Evolutionary conservation across 2,797 vertebrate genomes (phyloP).

Genomic region (Halcyon leucocephala): DNA sequence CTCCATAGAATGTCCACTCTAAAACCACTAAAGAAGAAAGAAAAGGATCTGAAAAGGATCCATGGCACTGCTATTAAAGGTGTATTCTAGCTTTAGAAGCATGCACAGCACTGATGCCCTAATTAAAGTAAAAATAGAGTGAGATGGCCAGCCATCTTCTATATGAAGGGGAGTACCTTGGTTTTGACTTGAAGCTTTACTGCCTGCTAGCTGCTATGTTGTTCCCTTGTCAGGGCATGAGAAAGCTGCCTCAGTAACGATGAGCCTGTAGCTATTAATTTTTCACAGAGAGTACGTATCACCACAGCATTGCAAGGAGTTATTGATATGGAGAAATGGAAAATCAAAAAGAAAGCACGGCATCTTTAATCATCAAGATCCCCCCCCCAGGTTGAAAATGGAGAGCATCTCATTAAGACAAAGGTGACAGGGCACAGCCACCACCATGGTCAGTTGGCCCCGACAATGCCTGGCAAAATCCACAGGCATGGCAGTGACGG

Average conservation of each 20-base stretch:
- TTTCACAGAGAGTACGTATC: neutral
- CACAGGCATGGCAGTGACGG: rapidly evolving
- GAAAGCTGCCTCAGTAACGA: neutral
- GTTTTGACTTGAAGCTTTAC: neutral
- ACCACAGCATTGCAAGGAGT: neutral
- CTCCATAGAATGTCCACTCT: neutral
- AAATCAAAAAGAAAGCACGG: neutral
- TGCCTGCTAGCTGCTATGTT: neutral
- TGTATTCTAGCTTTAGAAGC: neutral
- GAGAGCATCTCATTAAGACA: neutral
- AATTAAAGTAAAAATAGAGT: neutral
- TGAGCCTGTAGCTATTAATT: neutral
- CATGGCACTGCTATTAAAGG: neutral
- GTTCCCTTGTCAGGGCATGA: neutral
- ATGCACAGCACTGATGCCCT: rapidly evolving
- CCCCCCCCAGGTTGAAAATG: neutral
- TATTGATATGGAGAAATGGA: conserved; percentile 12
- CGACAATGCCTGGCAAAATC: rapidly evolving
- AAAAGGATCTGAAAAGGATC: neutral
- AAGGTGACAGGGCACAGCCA: neutral
- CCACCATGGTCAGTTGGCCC: rapidly evolving
- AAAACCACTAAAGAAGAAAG: neutral
- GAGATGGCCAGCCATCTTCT: neutral
- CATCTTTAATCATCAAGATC: neutral
- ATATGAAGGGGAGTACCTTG: neutral